Evolutionary conservation across 2,797 vertebrate species (phyloP).

Genomic region (Peromyscus eremicus): DNA sequence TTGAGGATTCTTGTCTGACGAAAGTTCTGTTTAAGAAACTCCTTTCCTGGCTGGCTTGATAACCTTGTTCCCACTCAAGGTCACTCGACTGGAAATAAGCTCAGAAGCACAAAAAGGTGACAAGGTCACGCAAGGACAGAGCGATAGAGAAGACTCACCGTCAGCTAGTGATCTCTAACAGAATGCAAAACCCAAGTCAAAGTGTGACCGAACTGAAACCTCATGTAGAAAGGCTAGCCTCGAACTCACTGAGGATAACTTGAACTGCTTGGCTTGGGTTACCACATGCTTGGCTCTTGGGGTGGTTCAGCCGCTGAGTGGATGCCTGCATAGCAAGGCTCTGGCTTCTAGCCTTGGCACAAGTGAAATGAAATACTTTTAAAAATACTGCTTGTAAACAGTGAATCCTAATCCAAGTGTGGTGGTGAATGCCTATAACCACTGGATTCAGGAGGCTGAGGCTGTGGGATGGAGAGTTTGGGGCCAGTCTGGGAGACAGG

Average conservation of each 20-base stretch:
- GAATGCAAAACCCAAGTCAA: neutral
- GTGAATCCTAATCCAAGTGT: neutral
- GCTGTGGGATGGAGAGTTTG: neutral
- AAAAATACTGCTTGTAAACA: neutral
- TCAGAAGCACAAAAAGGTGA: neutral
- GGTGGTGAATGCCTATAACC: neutral
- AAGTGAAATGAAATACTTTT: neutral
- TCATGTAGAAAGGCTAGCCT: neutral
- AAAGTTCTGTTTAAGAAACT: neutral
- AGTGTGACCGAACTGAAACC: neutral
- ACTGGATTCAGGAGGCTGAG: no score
- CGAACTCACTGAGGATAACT: neutral
- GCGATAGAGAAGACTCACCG: neutral
- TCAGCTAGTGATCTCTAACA: no score
- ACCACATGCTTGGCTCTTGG: neutral
- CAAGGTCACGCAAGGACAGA: neutral
- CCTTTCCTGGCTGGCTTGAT: neutral
- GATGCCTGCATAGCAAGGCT: neutral
- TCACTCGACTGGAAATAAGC: neutral
- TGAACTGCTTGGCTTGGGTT: neutral
- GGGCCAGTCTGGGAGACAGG: neutral
- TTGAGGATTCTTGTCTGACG: neutral
- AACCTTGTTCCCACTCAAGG: neutral
- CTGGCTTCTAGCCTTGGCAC: neutral
- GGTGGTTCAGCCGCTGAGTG: neutral